A percentile compares a stretch with the other conserved stretches of the same genome.
Conservation (phyloP, 2,888 invertebrate genomes). For the Drosophila yooni region DNA sequence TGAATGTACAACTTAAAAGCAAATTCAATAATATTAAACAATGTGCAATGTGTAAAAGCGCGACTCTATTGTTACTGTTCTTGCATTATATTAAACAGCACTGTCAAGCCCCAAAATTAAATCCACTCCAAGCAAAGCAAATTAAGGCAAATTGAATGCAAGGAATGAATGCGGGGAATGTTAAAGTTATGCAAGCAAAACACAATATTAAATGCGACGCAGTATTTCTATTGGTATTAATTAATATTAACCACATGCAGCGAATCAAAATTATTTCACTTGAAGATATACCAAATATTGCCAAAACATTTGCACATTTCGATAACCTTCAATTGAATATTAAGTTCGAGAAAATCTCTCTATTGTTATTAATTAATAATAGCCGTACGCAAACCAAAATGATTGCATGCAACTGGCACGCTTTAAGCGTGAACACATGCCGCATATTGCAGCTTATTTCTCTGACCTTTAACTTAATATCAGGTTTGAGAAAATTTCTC, state of each 20-base stretch:
- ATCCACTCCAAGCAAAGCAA: background rate
- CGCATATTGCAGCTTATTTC: background rate
- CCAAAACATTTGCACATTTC: background rate
- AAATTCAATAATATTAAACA: background rate
- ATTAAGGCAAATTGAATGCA: background rate
- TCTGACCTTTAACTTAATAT: background rate
- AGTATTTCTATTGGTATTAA: background rate
- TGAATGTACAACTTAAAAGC: background rate
- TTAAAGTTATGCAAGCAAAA: background rate
- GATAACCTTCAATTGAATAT: background rate
- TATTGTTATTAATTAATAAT: background rate
- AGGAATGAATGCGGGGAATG: background rate
- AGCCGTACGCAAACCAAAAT: background rate
- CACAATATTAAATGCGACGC: background rate
- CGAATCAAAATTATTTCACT: background rate
- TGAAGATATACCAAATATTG: background rate
- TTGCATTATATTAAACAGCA: too few relatives aligned
- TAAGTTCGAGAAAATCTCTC: background rate
- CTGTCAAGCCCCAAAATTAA: background rate
- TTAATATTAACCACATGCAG: background rate
- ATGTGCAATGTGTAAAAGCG: background rate
- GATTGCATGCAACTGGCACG: background rate
- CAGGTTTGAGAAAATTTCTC: background rate
- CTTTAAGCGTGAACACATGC: background rate
- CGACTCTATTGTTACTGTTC: background rate